A percentile compares a stretch with the other conserved stretches of the same genome.
Conservation (phyloP, 2,113 vertebrate species). For the Halcyon malimbica region DNA sequence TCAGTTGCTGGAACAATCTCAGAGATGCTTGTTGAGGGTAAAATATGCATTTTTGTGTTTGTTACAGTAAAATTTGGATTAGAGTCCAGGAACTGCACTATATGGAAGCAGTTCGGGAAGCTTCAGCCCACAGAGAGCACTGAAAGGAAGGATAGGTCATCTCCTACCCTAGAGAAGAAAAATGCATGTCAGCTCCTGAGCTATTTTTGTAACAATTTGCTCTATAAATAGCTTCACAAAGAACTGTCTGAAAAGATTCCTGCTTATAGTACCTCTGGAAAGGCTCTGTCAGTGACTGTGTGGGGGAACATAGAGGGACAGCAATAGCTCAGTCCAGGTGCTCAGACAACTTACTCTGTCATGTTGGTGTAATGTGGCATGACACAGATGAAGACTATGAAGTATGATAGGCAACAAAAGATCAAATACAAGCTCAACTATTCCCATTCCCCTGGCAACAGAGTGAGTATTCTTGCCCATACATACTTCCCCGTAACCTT, state of each 20-base stretch:
- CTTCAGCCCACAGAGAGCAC: neutral
- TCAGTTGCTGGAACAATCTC: neutral
- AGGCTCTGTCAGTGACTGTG: neutral
- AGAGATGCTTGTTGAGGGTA: neutral
- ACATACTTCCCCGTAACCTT: neutral
- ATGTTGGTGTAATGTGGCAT: neutral
- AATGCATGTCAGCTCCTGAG: conserved; percentile 13
- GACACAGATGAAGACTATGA: conserved; percentile 6
- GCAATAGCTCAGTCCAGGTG: conserved; percentile 20
- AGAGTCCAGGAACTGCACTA: neutral
- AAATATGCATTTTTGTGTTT: neutral
- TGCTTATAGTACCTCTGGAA: conserved; percentile 46
- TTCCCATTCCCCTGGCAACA: neutral
- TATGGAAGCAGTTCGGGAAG: neutral
- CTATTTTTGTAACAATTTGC: conserved; percentile 61
- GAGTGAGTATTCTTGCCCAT: neutral
- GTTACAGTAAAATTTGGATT: neutral
- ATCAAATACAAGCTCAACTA: neutral
- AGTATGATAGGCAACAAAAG: neutral
- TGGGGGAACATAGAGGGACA: neutral
- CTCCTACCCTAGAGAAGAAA: conserved; percentile 41
- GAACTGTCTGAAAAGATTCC: conserved; percentile 65
- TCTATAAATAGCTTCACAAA: conserved; percentile 69
- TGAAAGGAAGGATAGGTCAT: conserved; percentile 30
- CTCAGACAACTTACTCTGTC: conserved; percentile 11